Base-by-base conservation (phyloP, 2,888 invertebrate genomes). In the Agelastica alni region DNA sequence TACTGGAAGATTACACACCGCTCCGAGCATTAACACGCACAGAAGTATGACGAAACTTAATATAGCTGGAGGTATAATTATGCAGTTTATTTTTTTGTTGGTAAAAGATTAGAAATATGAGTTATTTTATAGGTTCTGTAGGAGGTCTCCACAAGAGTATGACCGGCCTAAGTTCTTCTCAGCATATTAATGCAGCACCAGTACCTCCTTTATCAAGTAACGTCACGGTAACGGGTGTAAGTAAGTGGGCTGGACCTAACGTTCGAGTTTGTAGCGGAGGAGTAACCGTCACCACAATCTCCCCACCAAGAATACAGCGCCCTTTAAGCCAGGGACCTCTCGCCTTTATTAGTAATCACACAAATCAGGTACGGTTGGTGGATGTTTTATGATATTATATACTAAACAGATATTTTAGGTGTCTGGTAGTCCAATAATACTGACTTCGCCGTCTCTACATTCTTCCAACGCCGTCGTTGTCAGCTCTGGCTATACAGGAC, bases 121-220 rank as follows among this genome's bases (percentile, higher is more conserved):
- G 16, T 16, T n/a, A 20, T 20, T 26, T 2, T 20, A 18, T 28
- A 48, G 48, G 51, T 9, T 88, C 88, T 0, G 87, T 89, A 9
- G 88, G 88, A 5, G 90, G 89, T 1, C 79, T 90, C 3, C 89
- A 90, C 72, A 90, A 89, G 73, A 90, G 90, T 72, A 89, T 91
- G 89, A 90, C 90, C 5, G 82, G 89, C 30, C 74, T 91, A 56
- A 89, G 89, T 56, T 88, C 88, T 9, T 89, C 89, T 31, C 88
- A 90, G 56, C 65, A 64, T 73, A 88, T 88, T 64, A 87, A 88
- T 55, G 70, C 73, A 22, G 70, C 75, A 61, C 75, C 73, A 9
- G 63, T 69, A 49, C 61, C 75, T 10, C 78, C 80, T 4, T 74
- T 78, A 1, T 78, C 79, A 31, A 80, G 77, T 62, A 79, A 77